A percentile compares a stretch with the other conserved stretches of the same genome.
These are phyloP conservation scores for Dendrolimus pini DNA, from an alignment of 2,888 invertebrate species.

Conservation along the genomic window DNA sequence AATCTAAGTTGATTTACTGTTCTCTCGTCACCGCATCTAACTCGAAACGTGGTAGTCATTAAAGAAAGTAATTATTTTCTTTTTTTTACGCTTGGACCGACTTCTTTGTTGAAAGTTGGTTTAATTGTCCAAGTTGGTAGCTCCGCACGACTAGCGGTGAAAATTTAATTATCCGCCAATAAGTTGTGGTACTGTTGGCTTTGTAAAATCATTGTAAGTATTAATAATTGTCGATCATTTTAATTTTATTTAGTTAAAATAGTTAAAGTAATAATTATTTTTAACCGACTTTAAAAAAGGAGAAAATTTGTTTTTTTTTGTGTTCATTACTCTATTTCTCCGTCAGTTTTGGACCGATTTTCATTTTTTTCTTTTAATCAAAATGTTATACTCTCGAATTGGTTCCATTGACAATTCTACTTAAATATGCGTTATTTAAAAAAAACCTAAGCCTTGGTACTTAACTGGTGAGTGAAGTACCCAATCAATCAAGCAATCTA, in stretches of 20 bases:
- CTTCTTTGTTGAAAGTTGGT: slow-evolving; percentile 53
- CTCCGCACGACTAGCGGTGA: slow-evolving; percentile 19
- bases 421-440: not conserved
- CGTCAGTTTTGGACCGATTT: too few species aligned
- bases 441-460: too few species aligned
- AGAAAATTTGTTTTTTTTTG: too few species aligned
- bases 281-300: not conserved
- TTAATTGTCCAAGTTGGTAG: slow-evolving; percentile 62
- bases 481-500: too few species aligned
- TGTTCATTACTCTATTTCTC: too few species aligned
- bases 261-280: not conserved
- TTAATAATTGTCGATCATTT: not conserved
- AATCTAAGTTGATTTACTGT: not conserved
- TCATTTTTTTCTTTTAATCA: too few species aligned
- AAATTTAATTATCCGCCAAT: slow-evolving; percentile 39
- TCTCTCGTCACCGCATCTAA: slow-evolving; percentile 4
- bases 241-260: not conserved
- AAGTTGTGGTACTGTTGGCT: slow-evolving; percentile 6
- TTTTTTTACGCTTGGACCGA: slow-evolving; percentile 32
- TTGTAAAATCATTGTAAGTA: slow-evolving; percentile 3
- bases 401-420: not conserved
- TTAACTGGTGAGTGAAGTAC: too few species aligned
- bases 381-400: too few species aligned
- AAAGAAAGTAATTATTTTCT: slow-evolving; percentile 59
- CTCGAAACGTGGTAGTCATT: slow-evolving; percentile 45